Conservation (phyloP, 2,113 vertebrate genomes). For the Chloropsis cyanopogon region DNA sequence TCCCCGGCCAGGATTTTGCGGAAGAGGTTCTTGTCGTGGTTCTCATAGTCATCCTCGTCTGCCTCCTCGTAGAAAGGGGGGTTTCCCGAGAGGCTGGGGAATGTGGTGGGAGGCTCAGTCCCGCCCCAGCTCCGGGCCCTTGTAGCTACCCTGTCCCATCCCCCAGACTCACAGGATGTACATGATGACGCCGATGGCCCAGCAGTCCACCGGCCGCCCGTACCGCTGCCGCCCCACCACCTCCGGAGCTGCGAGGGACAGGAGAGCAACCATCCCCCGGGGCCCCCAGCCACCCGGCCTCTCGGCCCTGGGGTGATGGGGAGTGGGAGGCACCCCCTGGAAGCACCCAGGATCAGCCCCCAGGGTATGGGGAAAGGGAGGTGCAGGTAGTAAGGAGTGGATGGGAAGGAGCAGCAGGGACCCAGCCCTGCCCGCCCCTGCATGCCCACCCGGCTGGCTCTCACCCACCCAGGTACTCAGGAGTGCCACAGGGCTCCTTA, state of each 20-base stretch:
- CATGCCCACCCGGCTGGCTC: not conserved
- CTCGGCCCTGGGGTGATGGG: not conserved
- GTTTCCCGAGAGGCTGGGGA: conserved; percentile 88
- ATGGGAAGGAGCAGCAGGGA: not conserved
- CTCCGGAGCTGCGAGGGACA: conserved; percentile 84
- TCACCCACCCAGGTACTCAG: conserved; percentile 97
- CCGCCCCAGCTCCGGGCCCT: accelerated
- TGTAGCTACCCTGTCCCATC: accelerated
- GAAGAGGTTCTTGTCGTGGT: conserved; percentile 97
- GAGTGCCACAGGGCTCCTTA: conserved; percentile 97
- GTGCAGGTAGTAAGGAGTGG: not conserved
- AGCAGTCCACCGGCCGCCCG: conserved; percentile 94
- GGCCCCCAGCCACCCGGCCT: not conserved
- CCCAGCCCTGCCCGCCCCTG: not conserved
- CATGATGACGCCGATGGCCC: conserved; percentile 98
- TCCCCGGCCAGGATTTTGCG: conserved; percentile 95
- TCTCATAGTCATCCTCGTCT: conserved; percentile 95
- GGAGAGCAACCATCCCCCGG: not conserved
- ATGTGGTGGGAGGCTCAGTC: not conserved
- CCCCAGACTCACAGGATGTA: conserved; percentile 92
- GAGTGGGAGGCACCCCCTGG: not conserved
- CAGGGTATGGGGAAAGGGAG: not conserved
- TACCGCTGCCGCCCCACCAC: conserved; percentile 96
- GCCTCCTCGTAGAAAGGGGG: conserved; percentile 97
- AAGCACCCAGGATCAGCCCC: not conserved